phyloP scores from a whole-genome alignment of 2,888 invertebrate genomes.

The Prenolepis imparis region DNA sequence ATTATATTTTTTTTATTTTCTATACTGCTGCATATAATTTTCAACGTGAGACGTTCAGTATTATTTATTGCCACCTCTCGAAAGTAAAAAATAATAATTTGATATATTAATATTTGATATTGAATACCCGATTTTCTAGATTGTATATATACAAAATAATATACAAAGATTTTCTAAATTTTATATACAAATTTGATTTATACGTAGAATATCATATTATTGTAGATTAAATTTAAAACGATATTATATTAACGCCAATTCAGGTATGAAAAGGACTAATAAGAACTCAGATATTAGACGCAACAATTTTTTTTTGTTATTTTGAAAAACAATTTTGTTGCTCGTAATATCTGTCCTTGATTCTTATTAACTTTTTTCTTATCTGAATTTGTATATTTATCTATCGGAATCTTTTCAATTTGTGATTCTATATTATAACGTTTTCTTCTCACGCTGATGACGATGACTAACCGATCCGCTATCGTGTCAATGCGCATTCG shows the following conservation, averaged over 20 bases:
- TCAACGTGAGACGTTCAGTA: neutral
- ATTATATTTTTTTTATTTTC: neutral
- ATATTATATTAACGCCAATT: no score
- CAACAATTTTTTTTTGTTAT: no score
- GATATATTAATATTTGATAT: neutral
- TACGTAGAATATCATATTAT: conserved; percentile 21
- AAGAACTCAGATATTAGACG: no score
- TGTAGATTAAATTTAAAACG: neutral
- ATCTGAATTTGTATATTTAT: no score
- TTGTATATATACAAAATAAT: conserved; percentile 13
- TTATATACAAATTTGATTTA: neutral
- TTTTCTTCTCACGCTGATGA: conserved; percentile 25
- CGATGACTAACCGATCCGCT: conserved; percentile 42
- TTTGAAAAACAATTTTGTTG: no score
- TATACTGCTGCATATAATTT: neutral
- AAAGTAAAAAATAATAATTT: conserved; percentile 11
- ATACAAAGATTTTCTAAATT: conserved; percentile 19
- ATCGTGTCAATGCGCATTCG: conserved; percentile 41
- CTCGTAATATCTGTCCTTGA: no score
- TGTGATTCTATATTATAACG: conserved; percentile 1
- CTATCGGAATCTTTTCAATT: no score
- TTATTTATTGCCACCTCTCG: neutral
- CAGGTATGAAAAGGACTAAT: no score
- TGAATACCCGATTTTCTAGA: neutral
- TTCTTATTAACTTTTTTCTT: no score